Evolutionary conservation across 2,797 vertebrate genomes (phyloP).

Genomic region (Sylvia borin): DNA sequence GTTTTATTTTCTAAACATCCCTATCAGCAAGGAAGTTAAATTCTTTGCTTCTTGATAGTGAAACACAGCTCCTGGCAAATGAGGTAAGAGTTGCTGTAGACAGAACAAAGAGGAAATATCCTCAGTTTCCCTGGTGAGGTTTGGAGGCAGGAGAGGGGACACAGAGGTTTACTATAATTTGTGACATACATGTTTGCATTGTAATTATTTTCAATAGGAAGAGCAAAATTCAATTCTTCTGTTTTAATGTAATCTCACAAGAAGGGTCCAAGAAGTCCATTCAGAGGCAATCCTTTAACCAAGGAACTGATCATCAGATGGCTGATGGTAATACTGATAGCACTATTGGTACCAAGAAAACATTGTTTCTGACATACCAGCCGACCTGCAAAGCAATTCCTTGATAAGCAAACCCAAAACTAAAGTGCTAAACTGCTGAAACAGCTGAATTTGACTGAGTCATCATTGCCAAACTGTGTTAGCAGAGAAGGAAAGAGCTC

Average conservation of each 20-base stretch:
- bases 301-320: neutral
- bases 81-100: neutral
- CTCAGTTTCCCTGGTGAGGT: neutral
- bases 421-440: neutral
- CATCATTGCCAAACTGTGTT: neutral
- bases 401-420: neutral
- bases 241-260: neutral
- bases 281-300: neutral
- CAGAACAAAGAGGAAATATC: neutral
- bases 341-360: neutral
- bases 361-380: neutral
- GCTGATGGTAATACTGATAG: neutral
- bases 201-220: neutral
- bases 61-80: neutral
- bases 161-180: neutral
- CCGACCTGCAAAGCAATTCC: neutral
- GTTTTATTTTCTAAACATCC: constrained; percentile 38
- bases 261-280: neutral
- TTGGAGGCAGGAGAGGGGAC: accelerated
- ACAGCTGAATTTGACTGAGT: neutral
- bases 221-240: neutral
- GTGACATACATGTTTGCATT: neutral
- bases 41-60: neutral
- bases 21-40: constrained; percentile 26
- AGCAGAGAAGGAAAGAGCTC: neutral